These are phyloP conservation scores for Eupithecia centaureata DNA, from an alignment of 2,888 invertebrate species.

Conservation along the genomic window DNA sequence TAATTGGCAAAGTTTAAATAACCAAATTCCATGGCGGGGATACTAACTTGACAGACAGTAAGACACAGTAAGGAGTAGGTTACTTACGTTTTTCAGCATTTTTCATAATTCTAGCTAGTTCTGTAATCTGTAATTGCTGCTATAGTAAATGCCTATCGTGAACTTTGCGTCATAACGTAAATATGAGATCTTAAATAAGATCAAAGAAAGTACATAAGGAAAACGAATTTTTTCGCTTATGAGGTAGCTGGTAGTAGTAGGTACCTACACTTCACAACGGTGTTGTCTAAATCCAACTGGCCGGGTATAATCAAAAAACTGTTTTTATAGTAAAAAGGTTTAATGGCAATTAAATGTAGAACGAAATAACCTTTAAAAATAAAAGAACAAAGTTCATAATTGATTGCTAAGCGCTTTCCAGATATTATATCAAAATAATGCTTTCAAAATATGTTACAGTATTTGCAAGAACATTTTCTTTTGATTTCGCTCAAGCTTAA, in stretches of 20 bases:
- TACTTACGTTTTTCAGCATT: no score
- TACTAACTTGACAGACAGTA: no score
- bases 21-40: no score
- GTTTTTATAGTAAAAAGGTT: slow-evolving; percentile 19
- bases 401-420: slow-evolving; percentile 13
- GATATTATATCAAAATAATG: slow-evolving; percentile 15
- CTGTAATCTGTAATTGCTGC: neutral
- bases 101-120: neutral
- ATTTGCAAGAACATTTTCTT: slow-evolving; percentile 1
- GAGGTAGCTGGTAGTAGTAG: neutral
- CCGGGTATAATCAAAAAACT: neutral
- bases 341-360: slow-evolving; percentile 26
- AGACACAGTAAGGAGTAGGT: no score
- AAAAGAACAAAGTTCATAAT: slow-evolving; percentile 16
- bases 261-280: neutral
- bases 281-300: neutral
- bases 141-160: neutral
- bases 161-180: neutral
- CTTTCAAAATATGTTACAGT: neutral
- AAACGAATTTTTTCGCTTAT: neutral
- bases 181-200: neutral
- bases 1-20: no score
- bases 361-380: slow-evolving; percentile 28
- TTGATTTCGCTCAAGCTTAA: slow-evolving; percentile 11
- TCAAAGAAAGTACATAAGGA: neutral